phyloP scores from a whole-genome alignment of 2,113 vertebrate species.

The Chionodraco myersi region DNA sequence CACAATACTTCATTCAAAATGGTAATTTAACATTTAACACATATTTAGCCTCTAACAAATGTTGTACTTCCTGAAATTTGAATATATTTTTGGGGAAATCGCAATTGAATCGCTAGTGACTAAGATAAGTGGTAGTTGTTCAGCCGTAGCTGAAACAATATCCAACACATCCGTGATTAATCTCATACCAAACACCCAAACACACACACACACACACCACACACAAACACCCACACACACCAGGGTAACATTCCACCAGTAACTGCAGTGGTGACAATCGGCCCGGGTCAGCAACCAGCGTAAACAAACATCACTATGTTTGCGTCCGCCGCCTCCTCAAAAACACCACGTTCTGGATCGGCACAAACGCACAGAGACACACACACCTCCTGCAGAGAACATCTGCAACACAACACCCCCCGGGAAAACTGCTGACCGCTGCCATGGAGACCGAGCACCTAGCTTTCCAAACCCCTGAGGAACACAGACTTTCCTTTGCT shows the following conservation, averaged over 20 bases:
- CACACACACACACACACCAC: neutral
- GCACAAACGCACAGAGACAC: constrained; percentile 39
- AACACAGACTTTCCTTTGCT: constrained; percentile 24
- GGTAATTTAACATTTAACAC: too few species aligned
- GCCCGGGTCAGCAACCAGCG: constrained; percentile 64
- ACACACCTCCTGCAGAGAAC: constrained; percentile 76
- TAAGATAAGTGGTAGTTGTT: too few species aligned
- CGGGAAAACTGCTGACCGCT: constrained; percentile 62
- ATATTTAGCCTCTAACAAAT: too few species aligned
- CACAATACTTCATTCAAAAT: too few species aligned
- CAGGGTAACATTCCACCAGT: constrained; percentile 65
- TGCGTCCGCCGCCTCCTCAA: constrained; percentile 54
- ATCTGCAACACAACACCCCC: constrained; percentile 78
- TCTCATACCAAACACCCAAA: constrained; percentile 14
- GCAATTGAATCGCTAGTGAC: too few species aligned
- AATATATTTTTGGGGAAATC: too few species aligned
- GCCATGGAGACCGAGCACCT: constrained; percentile 77
- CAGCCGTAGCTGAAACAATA: neutral
- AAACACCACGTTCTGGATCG: constrained; percentile 54
- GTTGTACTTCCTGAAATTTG: too few species aligned
- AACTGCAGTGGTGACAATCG: constrained; percentile 72
- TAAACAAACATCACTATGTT: constrained; percentile 70
- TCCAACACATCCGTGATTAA: neutral
- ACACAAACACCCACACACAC: constrained; percentile 10
- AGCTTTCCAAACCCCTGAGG: constrained; percentile 40